Evolutionary conservation across 2,113 vertebrate species (phyloP).

Genomic region (Phylloscopus whistleri): DNA sequence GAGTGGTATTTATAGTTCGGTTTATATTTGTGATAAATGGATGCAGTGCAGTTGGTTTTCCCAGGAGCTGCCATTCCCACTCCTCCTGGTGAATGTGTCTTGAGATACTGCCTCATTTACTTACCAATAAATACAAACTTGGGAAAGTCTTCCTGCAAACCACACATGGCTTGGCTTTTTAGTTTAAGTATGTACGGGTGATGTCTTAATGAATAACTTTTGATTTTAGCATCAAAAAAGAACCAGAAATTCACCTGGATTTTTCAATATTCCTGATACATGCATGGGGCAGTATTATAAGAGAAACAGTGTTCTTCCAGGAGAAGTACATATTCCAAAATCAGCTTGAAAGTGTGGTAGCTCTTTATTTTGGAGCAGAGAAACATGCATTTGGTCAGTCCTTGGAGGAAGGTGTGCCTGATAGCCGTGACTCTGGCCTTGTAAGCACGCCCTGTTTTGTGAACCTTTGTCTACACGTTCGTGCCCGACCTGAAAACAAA

Average conservation of each 20-base stretch:
- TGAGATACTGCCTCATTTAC: neutral
- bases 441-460: neutral
- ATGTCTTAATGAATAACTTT: neutral
- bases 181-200: neutral
- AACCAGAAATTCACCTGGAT: neutral
- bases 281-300: accelerated
- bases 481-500: conserved; percentile 60
- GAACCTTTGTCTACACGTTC: neutral
- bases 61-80: neutral
- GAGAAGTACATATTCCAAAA: neutral
- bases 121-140: neutral
- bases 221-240: neutral
- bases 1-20: neutral
- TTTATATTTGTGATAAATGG: neutral
- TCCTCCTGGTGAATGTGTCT: neutral
- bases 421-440: neutral
- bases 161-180: neutral
- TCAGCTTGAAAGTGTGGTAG: neutral
- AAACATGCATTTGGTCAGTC: neutral
- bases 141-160: neutral
- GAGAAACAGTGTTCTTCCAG: neutral
- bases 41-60: neutral
- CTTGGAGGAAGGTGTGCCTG: neutral
- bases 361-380: neutral
- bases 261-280: neutral